These are phyloP conservation scores for Phaedon cochleariae DNA, from an alignment of 2,888 invertebrate genomes.

Conservation along the genomic window DNA sequence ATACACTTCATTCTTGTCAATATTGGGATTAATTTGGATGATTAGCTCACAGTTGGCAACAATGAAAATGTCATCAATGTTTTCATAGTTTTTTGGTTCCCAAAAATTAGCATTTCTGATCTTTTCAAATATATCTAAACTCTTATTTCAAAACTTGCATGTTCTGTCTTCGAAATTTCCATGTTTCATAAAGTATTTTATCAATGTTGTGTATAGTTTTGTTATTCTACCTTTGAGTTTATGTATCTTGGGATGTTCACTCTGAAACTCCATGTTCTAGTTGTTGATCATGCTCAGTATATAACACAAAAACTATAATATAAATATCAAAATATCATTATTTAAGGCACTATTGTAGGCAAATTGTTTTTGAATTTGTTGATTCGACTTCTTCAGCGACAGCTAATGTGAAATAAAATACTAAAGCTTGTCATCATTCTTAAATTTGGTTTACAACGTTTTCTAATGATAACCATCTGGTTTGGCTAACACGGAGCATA, in stretches of 20 bases:
- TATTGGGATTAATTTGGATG: constrained; percentile 5
- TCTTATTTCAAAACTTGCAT: not conserved
- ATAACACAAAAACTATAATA: constrained; percentile 9
- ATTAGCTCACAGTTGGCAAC: constrained; percentile 7
- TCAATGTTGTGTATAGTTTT: constrained; percentile 10
- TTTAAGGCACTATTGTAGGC: constrained; percentile 4
- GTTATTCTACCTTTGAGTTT: constrained; percentile 7
- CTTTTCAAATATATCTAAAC: constrained; percentile 4
- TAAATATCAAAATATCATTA: too few species aligned
- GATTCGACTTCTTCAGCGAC: not conserved
- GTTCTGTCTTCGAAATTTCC: constrained; percentile 5
- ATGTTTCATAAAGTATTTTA: constrained; percentile 6
- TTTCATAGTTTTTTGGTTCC: constrained; percentile 1
- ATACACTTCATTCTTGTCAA: constrained; percentile 10
- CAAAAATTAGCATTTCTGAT: constrained; percentile 10
- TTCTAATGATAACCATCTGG: constrained; percentile 13
- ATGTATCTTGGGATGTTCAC: too few species aligned
- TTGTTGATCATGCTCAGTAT: constrained; percentile 6
- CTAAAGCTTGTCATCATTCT: constrained; percentile 7
- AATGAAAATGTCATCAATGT: constrained; percentile 6
- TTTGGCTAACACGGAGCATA: constrained; percentile 11
- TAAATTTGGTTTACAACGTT: constrained; percentile 13
- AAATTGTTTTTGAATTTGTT: constrained; percentile 7
- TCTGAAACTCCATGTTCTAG: too few species aligned
- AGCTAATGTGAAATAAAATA: not conserved